Evolutionary conservation across 2,888 invertebrate species (phyloP).

Genomic region (Agrypnus murinus): DNA sequence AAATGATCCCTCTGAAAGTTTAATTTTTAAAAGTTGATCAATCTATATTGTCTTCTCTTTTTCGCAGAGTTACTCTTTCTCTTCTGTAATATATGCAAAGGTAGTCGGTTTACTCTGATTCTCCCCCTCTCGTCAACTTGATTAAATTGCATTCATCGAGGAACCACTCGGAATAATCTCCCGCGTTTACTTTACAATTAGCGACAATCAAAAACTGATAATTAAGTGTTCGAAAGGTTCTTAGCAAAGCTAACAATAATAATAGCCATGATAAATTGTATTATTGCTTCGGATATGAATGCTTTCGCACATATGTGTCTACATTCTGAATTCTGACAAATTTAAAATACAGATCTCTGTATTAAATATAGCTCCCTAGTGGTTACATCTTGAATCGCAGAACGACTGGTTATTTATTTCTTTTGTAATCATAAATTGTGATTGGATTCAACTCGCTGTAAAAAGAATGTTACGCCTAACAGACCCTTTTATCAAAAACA

Average conservation of each 20-base stretch:
- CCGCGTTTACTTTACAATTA: slow-evolving; percentile 31
- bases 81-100: slow-evolving; percentile 33
- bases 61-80: not conserved
- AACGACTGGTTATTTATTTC: slow-evolving; percentile 48
- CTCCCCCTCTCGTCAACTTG: slow-evolving; percentile 30
- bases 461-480: slow-evolving; percentile 42
- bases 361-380: slow-evolving; percentile 48
- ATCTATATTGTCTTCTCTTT: slow-evolving; percentile 42
- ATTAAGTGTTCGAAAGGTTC: slow-evolving; percentile 4
- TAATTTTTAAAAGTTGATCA: slow-evolving; percentile 63
- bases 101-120: slow-evolving; percentile 18
- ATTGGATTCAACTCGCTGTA: slow-evolving; percentile 45
- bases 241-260: not conserved
- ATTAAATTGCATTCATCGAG: slow-evolving; percentile 34
- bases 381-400: slow-evolving; percentile 44
- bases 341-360: slow-evolving; percentile 38
- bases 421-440: slow-evolving; percentile 40
- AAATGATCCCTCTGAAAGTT: slow-evolving; percentile 57
- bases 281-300: too few species aligned
- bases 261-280: too few species aligned
- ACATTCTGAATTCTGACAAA: slow-evolving; percentile 6
- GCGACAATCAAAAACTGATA: slow-evolving; percentile 22
- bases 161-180: slow-evolving; percentile 31
- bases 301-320: not conserved
- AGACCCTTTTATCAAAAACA: slow-evolving; percentile 68